Evolutionary conservation across 2,113 vertebrate species (phyloP), one percentile per base, ranked within the genome.

Genomic region (Pristiophorus japonicus): DNA sequence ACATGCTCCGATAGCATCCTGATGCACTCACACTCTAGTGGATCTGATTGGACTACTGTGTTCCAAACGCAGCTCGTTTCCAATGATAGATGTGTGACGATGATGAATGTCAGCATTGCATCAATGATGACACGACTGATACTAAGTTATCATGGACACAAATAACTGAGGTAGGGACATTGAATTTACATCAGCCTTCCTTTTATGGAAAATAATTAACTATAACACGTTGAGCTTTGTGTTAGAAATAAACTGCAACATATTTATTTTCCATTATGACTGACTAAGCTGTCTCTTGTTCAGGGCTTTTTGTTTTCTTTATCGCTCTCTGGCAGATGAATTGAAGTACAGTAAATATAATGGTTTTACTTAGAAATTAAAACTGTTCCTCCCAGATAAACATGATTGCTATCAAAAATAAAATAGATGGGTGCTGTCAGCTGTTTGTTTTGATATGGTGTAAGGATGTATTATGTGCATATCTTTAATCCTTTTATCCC

Each of bases 101-200:
- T 85, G 81, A 38, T 92, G 62, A 92, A n/a, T 92, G 88, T 38
- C 34, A 63, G 88, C 16, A 42, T 38, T 93, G 59, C n/a, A 93
- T 63, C 62, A 66, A 42, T 93, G 59, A 66, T 93, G 62, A 24
- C 34, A 24, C 30, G 42, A 38, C n/a, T 63, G 16, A 93, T 42
- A 65, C n/a, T 62, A n/a, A 93, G 90, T 11, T 38, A 93, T 38
- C 62, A 65, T 0, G 20, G n/a, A 93, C 34, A 30, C 85, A 93
- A 42, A 42, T 93, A 92, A 65, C 90, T 93, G 62, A 91, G 62
- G n/a, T 65, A 65, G 90, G n/a, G 34, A 92, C 34, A 65, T 27
- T 92, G 88, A 63, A 63, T n/a, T 22, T 92, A 92, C 27, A 34
- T 63, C 55, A 62, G 88, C 30, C 34, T 92, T 38, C 88, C 88